Evolutionary conservation across 2,888 invertebrate species (phyloP), one percentile per base, ranked within the genome.

Genomic region (Plemyria rubiginata): DNA sequence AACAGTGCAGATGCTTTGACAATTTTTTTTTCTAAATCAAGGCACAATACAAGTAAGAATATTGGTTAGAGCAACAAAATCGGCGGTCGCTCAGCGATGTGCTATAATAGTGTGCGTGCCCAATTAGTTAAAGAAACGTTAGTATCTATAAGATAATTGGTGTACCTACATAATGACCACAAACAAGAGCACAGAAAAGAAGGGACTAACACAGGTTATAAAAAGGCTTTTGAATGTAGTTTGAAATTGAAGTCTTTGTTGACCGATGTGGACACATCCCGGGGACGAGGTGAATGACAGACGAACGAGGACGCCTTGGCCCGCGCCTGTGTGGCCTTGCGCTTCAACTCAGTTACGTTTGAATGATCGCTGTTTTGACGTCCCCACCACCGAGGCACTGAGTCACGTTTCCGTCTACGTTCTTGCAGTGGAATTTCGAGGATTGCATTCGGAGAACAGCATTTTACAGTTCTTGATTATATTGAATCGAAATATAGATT

Each of bases 351-450:
- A 79, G 60, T 81, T 82, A 73, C 69, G 70, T 80, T 72, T 84
- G 81, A 85, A 77, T 76, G 73, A 85, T 85, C 70, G 68, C 75
- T 78, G 76, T 75, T 81, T 82, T 80, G 82, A 81, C 80, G 80
- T 75, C 2, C 51, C 53, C 15, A 50, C 49, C 67, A 67, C 62
- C 85, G 85, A 85, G 73, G 86, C 67, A 67, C 62, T 85, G 85
- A 85, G 73, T 86, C 86, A 85, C 72, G 49, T 76, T 87, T 87
- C 87, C 87, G 82, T 76, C 73, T 79, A 67, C 73, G 72, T 48
- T 52, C 40, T 48, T 60, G 29, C 4, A 54, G 4, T 50, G 57
- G 65, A 65, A 65, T 65, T 60, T 59, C n/a, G 40, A 38, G 52
- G 53, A 57, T 43, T 62, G 45, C 38, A 45, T 11, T 46, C 53